Evolutionary conservation across 1,140 invertebrate species (phyloP).

Genomic region (Zophobas atratus): DNA sequence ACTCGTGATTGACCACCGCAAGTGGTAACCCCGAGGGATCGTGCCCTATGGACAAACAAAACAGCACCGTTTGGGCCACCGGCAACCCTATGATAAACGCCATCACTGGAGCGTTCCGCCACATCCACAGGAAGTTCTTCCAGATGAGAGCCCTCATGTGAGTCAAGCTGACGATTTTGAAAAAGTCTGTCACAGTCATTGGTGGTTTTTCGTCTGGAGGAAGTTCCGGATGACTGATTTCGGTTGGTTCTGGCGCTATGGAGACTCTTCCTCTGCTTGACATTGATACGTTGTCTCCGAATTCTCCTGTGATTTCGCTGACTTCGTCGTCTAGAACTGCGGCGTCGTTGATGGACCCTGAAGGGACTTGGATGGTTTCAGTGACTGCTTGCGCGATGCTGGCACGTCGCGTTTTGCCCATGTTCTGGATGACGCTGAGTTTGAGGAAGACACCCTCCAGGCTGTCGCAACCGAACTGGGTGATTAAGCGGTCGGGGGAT

Average conservation of each 20-base stretch:
- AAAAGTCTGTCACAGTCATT: conserved; percentile 71
- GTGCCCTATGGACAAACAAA: conserved; percentile 94
- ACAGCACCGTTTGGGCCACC: conserved; percentile 94
- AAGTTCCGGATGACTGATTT: conserved; percentile 68
- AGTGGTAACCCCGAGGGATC: conserved; percentile 89
- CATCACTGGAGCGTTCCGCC: conserved; percentile 92
- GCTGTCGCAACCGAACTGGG: conserved; percentile 83
- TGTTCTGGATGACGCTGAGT: conserved; percentile 86
- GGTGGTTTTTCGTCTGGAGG: conserved; percentile 75
- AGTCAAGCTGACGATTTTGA: conserved; percentile 77
- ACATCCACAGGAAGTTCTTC: conserved; percentile 95
- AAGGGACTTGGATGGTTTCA: conserved; percentile 75
- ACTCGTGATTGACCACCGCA: conserved; percentile 90
- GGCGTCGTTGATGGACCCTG: conserved; percentile 70
- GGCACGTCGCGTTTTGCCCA: conserved; percentile 82
- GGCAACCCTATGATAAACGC: conserved; percentile 94
- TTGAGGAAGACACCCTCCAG: conserved; percentile 95
- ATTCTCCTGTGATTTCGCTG: conserved; percentile 87
- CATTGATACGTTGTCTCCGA: conserved; percentile 86
- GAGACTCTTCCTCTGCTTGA: conserved; percentile 75
- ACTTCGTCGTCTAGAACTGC: conserved; percentile 76
- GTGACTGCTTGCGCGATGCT: conserved; percentile 83
- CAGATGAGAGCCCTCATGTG: conserved; percentile 89
- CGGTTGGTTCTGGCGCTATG: conserved; percentile 59
- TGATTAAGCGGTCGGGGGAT: conserved; percentile 85